These are phyloP conservation scores for Piprites chloris DNA, from an alignment of 2,113 vertebrate genomes.

Conservation along the genomic window DNA sequence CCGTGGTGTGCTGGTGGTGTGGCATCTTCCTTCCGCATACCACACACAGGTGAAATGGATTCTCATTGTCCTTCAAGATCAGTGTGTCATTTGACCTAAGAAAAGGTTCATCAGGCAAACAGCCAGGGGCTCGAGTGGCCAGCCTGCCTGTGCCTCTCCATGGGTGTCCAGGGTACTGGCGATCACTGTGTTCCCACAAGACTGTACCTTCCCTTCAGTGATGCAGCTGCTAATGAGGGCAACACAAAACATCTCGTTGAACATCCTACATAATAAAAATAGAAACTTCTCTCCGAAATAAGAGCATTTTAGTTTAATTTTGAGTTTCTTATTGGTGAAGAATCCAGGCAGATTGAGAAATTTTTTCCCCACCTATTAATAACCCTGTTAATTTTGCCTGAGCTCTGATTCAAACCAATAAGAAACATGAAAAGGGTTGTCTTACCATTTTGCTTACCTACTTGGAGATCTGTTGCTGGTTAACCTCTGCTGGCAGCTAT, in stretches of 20 bases:
- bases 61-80: neutral
- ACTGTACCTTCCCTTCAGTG: accelerated
- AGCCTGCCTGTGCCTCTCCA: accelerated
- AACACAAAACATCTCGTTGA: accelerated
- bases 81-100: neutral
- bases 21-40: neutral
- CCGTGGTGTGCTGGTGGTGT: accelerated
- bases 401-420: neutral
- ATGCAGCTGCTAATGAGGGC: accelerated
- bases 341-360: accelerated
- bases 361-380: accelerated
- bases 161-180: accelerated
- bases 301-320: neutral
- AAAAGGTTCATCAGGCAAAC: neutral
- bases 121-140: accelerated
- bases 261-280: accelerated
- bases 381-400: neutral
- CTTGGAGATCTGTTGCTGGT: neutral
- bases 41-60: accelerated
- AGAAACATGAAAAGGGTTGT: accelerated
- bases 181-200: accelerated
- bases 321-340: neutral
- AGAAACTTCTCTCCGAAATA: neutral
- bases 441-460: neutral
- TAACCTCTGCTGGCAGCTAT: neutral